phyloP scores from a whole-genome alignment of 2,113 vertebrate species.

The Oenanthe melanoleuca region DNA sequence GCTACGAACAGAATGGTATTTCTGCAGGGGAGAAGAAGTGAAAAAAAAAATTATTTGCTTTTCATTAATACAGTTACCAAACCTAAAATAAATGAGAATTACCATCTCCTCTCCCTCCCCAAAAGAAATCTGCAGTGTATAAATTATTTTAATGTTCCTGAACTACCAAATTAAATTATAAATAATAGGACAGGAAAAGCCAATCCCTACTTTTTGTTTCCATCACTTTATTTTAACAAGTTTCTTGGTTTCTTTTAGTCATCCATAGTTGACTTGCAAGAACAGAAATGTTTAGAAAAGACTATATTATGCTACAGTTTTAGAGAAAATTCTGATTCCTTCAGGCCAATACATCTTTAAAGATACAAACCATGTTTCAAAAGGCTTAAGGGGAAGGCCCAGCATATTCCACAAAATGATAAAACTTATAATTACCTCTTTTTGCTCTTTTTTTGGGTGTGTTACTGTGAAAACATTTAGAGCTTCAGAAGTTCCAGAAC shows the following conservation, averaged over 20 bases:
- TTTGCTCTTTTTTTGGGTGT: neutral
- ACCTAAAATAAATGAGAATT: neutral
- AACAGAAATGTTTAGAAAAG: neutral
- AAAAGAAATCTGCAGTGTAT: neutral
- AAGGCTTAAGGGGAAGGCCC: neutral
- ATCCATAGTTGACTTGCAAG: neutral
- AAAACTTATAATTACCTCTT: neutral
- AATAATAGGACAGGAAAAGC: neutral
- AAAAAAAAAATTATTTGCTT: neutral
- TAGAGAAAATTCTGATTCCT: neutral
- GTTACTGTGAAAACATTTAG: neutral
- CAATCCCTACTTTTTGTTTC: neutral
- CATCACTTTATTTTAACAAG: neutral
- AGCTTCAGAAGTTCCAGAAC: slow-evolving; percentile 12
- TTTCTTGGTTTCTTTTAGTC: neutral
- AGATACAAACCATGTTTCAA: neutral
- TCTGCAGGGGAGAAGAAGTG: slow-evolving; percentile 50
- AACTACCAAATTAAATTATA: neutral
- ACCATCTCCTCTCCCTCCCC: fast-evolving
- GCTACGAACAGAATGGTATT: slow-evolving; percentile 67
- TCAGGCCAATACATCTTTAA: neutral
- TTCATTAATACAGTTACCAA: neutral
- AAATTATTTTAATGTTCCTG: neutral
- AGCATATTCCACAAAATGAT: neutral
- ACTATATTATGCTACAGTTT: neutral